phyloP scores from a whole-genome alignment of 1,140 invertebrate species.

The silkworm (Bombyx mori) region DNA sequence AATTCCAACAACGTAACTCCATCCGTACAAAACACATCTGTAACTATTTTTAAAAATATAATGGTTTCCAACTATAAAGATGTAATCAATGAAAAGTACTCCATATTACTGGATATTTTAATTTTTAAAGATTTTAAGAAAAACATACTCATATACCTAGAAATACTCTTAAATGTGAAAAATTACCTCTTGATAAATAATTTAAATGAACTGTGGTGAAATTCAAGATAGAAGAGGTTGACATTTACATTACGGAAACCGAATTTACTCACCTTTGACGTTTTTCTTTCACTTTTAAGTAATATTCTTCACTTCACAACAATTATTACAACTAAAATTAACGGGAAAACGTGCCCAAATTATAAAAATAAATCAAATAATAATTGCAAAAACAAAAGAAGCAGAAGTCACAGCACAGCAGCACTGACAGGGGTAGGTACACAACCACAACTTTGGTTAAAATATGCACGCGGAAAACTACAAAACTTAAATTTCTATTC shows the following conservation, averaged over 20 bases:
- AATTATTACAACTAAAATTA: conserved; percentile 8
- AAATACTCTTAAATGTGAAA: neutral
- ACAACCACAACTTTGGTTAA: too few relatives aligned
- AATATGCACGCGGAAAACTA: too few relatives aligned
- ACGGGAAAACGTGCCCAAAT: conserved; percentile 1
- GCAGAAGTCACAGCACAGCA: conserved; percentile 12
- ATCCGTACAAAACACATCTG: too few relatives aligned
- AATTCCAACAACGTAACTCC: too few relatives aligned
- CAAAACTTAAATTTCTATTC: too few relatives aligned
- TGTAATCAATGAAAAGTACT: too few relatives aligned
- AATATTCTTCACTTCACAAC: conserved; percentile 4
- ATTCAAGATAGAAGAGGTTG: conserved; percentile 3
- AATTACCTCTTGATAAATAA: neutral
- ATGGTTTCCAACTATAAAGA: too few relatives aligned
- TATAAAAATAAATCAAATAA: conserved; percentile 3
- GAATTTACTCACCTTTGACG: conserved; percentile 3
- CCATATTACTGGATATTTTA: too few relatives aligned
- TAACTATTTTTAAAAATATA: too few relatives aligned
- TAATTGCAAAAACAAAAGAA: conserved; percentile 19
- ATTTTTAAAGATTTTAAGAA: too few relatives aligned
- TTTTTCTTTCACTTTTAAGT: conserved; percentile 7
- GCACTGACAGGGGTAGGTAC: neutral
- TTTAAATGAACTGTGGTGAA: neutral
- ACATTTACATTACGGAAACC: conserved; percentile 5
- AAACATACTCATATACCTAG: neutral